Conservation (phyloP, 2,113 vertebrate species). For the Psittacula cyanocephala region DNA sequence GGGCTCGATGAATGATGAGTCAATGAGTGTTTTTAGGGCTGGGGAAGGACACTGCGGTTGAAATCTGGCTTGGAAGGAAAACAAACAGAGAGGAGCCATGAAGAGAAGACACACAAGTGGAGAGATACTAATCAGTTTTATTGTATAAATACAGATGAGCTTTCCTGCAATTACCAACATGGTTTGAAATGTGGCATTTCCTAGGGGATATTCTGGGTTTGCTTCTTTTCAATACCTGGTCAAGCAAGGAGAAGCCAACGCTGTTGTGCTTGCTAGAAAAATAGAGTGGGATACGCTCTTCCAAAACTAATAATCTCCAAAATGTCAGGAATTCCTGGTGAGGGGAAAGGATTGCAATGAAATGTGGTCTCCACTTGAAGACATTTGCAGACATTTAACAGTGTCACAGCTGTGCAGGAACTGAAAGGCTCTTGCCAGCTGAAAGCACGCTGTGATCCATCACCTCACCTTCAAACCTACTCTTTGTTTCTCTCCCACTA, state of each 20-base stretch:
- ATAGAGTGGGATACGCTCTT: conserved; percentile 65
- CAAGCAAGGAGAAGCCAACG: conserved; percentile 70
- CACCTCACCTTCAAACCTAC: neutral
- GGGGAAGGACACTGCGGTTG: neutral
- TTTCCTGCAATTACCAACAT: conserved; percentile 68
- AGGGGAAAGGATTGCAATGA: conserved; percentile 36
- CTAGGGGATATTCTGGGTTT: conserved; percentile 28
- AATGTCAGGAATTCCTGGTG: conserved; percentile 55
- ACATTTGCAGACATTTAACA: conserved; percentile 23
- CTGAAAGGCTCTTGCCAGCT: conserved; percentile 10
- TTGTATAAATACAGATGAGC: conserved; percentile 77
- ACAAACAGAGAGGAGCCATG: conserved; percentile 1
- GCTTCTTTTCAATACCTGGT: conserved; percentile 69
- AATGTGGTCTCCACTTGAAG: conserved; percentile 54
- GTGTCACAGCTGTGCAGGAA: conserved; percentile 3
- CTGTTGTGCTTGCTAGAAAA: conserved; percentile 68
- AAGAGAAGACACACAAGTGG: conserved; percentile 55
- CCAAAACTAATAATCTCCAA: conserved; percentile 71
- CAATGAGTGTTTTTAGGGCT: neutral
- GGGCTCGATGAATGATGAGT: neutral
- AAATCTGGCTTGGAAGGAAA: neutral
- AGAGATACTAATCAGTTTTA: conserved; percentile 74
- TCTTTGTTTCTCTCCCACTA: neutral
- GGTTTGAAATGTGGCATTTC: conserved; percentile 64
- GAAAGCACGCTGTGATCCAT: neutral